Evolutionary conservation across 2,113 vertebrate species (phyloP).

Genomic region (Scomber scombrus): DNA sequence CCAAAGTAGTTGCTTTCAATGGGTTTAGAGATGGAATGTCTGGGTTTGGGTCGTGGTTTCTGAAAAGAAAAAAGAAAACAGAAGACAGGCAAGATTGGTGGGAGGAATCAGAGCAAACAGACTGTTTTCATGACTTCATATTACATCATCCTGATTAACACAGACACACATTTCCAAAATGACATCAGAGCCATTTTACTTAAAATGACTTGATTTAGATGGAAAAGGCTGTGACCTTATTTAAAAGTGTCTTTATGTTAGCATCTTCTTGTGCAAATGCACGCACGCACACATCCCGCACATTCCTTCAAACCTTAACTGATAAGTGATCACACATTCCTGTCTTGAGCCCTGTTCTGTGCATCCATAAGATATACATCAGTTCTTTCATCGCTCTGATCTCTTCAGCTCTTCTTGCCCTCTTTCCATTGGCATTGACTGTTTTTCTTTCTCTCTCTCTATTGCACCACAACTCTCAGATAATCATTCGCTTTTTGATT

Average conservation of each 20-base stretch:
- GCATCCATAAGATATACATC: constrained; percentile 55
- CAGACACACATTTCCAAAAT: constrained; percentile 15
- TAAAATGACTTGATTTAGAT: constrained; percentile 15
- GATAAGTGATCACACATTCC: constrained; percentile 68
- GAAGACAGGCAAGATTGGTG: constrained; percentile 21
- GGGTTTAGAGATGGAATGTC: constrained; percentile 92
- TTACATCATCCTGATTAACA: constrained; percentile 26
- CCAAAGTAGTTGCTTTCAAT: constrained; percentile 96
- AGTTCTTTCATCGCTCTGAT: constrained; percentile 17
- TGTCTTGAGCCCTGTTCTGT: constrained; percentile 45
- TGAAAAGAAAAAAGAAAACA: constrained; percentile 63
- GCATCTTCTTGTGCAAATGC: constrained; percentile 4
- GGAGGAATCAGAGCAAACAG: constrained; percentile 7
- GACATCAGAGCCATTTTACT: not conserved
- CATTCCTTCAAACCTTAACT: constrained; percentile 51
- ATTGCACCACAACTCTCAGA: constrained; percentile 42
- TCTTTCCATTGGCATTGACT: constrained; percentile 15
- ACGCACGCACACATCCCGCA: constrained; percentile 8
- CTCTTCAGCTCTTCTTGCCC: constrained; percentile 12
- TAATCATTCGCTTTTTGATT: constrained; percentile 42
- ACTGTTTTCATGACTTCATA: not conserved
- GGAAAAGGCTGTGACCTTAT: constrained; percentile 16
- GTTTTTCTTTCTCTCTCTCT: constrained; percentile 6
- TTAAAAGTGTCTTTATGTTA: constrained; percentile 22
- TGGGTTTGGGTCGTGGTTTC: constrained; percentile 92